Evolutionary conservation across 2,888 invertebrate species (phyloP).

Genomic region (Cyaniris semiargus): DNA sequence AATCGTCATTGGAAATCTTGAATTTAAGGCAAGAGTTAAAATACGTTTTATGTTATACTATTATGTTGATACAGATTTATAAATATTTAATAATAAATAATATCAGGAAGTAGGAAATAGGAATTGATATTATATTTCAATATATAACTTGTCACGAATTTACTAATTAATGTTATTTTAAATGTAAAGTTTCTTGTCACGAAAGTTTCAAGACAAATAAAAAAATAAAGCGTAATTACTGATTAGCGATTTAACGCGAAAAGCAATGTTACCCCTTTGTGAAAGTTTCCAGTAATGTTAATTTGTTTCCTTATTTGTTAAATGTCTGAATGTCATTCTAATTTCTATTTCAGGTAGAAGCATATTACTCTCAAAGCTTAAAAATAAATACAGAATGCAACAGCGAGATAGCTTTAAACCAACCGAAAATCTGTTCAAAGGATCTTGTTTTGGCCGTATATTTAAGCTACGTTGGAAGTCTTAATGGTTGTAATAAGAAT

Average conservation of each 20-base stretch:
- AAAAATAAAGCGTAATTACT: too few relatives aligned
- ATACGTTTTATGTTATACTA: too few relatives aligned
- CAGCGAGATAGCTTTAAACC: constrained; percentile 13
- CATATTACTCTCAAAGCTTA: background rate
- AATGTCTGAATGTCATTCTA: background rate
- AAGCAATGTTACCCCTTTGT: background rate
- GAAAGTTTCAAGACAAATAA: too few relatives aligned
- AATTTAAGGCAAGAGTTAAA: constrained; percentile 20
- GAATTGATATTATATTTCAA: too few relatives aligned
- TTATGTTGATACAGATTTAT: too few relatives aligned
- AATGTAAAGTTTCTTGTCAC: too few relatives aligned
- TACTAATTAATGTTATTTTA: too few relatives aligned
- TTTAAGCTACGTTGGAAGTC: constrained; percentile 12
- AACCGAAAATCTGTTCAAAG: constrained; percentile 2
- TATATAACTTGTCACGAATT: too few relatives aligned
- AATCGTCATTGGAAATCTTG: constrained; percentile 4
- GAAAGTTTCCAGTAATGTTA: too few relatives aligned
- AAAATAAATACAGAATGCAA: background rate
- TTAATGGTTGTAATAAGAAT: constrained; percentile 1
- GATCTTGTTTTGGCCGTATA: constrained; percentile 15
- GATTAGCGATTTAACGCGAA: background rate
- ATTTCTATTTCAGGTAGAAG: constrained; percentile 28
- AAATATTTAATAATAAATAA: too few relatives aligned
- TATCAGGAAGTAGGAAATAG: too few relatives aligned
- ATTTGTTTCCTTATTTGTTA: background rate